These are phyloP conservation scores for Numenius phaeopus DNA, from an alignment of 2,797 vertebrate genomes.

Conservation along the genomic window DNA sequence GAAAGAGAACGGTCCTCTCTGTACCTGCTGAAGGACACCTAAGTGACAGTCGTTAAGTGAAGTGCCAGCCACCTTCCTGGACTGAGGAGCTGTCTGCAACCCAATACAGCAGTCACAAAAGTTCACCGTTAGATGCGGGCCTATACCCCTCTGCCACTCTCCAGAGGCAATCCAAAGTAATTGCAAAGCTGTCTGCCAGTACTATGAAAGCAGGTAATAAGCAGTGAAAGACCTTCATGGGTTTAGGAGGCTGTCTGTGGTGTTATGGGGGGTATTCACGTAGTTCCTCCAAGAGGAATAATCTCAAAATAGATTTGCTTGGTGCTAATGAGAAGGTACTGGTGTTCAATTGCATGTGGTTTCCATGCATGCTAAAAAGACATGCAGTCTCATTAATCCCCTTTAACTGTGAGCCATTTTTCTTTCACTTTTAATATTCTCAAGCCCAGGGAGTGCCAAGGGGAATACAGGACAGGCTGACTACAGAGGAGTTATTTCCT, in stretches of 20 bases:
- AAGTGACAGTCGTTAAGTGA: not conserved
- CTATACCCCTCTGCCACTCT: not conserved
- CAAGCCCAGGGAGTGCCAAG: not conserved
- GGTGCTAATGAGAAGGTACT: not conserved
- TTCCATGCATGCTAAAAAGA: not conserved
- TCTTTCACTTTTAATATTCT: constrained; percentile 33
- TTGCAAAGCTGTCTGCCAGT: not conserved
- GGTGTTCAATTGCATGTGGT: not conserved
- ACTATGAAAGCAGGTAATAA: not conserved
- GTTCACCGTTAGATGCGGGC: not conserved
- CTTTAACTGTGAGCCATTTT: constrained; percentile 4
- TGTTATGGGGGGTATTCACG: not conserved
- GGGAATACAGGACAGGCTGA: constrained; percentile 19
- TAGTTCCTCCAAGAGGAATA: not conserved
- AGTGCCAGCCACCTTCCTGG: not conserved
- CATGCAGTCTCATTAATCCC: constrained; percentile 7
- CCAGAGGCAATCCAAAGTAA: not conserved
- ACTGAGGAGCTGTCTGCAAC: not conserved
- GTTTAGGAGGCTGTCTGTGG: not conserved
- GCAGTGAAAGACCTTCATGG: not conserved
- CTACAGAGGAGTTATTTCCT: constrained; percentile 24
- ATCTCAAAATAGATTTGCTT: constrained; percentile 14
- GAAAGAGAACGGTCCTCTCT: not conserved
- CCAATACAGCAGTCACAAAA: not conserved
- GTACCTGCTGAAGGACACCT: not conserved